These are phyloP conservation scores for Protonibea diacanthus DNA, from an alignment of 2,797 vertebrate genomes.

Conservation along the genomic window DNA sequence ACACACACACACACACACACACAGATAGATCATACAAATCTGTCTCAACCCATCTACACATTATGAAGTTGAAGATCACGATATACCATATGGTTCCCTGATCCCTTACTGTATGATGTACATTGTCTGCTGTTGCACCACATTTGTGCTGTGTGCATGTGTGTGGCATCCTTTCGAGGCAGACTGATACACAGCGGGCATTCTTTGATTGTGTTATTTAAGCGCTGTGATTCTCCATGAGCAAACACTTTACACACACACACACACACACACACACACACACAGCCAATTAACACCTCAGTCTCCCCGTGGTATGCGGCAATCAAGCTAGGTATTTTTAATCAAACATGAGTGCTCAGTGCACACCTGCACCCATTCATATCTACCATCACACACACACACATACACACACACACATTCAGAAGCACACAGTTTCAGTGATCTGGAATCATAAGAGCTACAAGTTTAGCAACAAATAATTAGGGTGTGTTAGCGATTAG, in stretches of 20 bases:
- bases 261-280: constrained; percentile 28
- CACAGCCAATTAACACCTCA: constrained; percentile 73
- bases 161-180: constrained; percentile 39
- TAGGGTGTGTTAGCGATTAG: constrained; percentile 56
- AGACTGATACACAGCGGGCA: constrained; percentile 67
- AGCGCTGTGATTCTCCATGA: constrained; percentile 53
- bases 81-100: constrained; percentile 18
- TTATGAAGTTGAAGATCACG: constrained; percentile 30
- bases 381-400: constrained; percentile 2
- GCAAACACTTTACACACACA: constrained; percentile 57
- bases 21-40: background rate
- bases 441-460: constrained; percentile 48
- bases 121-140: constrained; percentile 7
- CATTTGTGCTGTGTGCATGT: background rate
- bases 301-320: constrained; percentile 63
- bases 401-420: background rate
- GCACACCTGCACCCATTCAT: constrained; percentile 64
- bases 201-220: constrained; percentile 71
- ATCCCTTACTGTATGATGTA: constrained; percentile 19
- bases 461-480: constrained; percentile 63
- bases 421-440: background rate
- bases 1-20: background rate
- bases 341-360: constrained; percentile 70
- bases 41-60: constrained; percentile 8
- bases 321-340: constrained; percentile 73